A percentile compares a stretch with the other conserved stretches of the same genome.
Evolutionary conservation across 2,888 invertebrate species (phyloP).

Genomic region (Coremacera marginata): DNA sequence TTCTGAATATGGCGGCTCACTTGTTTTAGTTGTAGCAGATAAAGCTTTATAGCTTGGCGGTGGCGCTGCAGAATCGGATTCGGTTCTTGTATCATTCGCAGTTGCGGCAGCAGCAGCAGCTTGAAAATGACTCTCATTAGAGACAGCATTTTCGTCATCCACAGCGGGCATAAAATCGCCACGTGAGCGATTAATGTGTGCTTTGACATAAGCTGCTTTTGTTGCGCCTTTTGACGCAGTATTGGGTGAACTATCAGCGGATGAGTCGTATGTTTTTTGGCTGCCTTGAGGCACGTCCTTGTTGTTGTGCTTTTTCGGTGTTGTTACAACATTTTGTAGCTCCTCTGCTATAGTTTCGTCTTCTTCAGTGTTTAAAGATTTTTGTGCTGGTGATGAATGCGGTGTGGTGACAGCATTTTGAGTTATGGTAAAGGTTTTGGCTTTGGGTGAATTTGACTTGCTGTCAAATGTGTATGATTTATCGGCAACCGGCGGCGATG

Average conservation of each 20-base stretch:
- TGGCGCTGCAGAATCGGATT: conserved; percentile 32
- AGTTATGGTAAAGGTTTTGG: not conserved
- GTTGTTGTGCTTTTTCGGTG: not conserved
- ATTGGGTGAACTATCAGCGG: not conserved
- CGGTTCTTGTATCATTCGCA: conserved; percentile 43
- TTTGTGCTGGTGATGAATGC: not conserved
- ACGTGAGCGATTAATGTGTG: conserved; percentile 53
- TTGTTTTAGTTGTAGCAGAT: not conserved
- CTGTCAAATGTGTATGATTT: not conserved
- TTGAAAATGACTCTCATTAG: conserved; percentile 43
- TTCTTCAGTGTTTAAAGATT: not conserved
- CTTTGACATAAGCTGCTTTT: conserved; percentile 45
- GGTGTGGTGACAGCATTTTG: not conserved
- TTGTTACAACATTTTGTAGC: conserved; percentile 47
- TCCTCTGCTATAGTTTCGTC: conserved; percentile 46
- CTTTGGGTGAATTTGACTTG: not conserved
- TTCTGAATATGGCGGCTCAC: not conserved
- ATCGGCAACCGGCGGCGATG: not conserved
- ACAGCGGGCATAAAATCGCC: conserved; percentile 51
- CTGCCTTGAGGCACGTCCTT: not conserved
- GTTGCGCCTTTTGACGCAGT: not conserved
- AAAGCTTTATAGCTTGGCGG: conserved; percentile 47
- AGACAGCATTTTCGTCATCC: conserved; percentile 7
- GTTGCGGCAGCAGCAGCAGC: conserved; percentile 32
- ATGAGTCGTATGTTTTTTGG: not conserved